Evolutionary conservation across 2,113 vertebrate species (phyloP), one percentile per base, ranked within the genome.

Genomic region (Myotis lucifugus): DNA sequence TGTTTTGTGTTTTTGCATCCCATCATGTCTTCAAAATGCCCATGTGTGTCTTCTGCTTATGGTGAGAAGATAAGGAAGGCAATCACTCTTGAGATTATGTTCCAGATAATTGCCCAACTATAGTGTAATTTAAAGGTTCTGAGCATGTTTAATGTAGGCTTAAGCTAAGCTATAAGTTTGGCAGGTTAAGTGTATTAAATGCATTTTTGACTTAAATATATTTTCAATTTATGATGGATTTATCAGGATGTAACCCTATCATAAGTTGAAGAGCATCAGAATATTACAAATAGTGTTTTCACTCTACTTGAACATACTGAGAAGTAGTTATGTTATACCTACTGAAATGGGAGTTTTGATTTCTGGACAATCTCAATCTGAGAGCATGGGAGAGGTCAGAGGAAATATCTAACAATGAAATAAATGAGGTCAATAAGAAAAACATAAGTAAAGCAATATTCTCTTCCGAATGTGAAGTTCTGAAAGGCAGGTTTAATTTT

Each of bases 391-490:
- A 86, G 48, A 64, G 14, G 17, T 96, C 64, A 94, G n/a, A 90
- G 46, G 52, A 95, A 87, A 88, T 92, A 87, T 42, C 9, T 61
- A 64, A 82, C 78, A 59, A 93, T 66, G 93, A 90, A 96, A 66
- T 83, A 85, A 83, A 88, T 64, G 27, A 72, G 32, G 9, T 90
- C 67, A 93, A 54, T 14, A 81, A 70, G 8, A 59, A 83, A 81
- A 89, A n/a, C 32, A 70, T 6, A 85, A 94, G 66, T 27, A 93
- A 85, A 85, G 0, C 2, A 50, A 61, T 37, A 17, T 79, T 81
- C 29, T 72, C 37, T 92, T 94, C 74, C 27, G 59, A 85, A 69
- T 54, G n/a, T 12, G 83, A 84, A 89, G 37, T 74, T 52, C 61
- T 76, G 19, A 72, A 37, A 73, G 2, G 18, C 61, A 46, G 27